A percentile compares a stretch with the other conserved stretches of the same genome.
Conservation (phyloP, 2,797 vertebrate species). For the Poeciliopsis paucimaculata region DNA sequence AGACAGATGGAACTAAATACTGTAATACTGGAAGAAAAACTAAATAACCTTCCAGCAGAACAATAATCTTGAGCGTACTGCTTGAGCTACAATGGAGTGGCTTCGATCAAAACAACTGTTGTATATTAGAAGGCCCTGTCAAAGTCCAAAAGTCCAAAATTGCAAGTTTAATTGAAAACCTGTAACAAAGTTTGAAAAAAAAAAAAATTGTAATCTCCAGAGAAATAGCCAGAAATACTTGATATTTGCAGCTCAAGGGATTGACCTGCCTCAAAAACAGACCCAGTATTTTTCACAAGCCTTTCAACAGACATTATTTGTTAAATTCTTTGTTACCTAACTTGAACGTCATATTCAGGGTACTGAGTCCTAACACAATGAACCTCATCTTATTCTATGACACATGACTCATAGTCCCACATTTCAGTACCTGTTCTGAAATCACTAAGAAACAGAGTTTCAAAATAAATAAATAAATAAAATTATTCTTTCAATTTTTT, state of each 20-base stretch:
- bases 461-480: too few species aligned
- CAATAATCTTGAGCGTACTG: not conserved
- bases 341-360: constrained; percentile 28
- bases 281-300: not conserved
- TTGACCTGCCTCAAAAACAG: not conserved
- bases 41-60: not conserved
- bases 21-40: not conserved
- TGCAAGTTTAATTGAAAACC: not conserved
- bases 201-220: not conserved
- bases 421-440: constrained; percentile 17
- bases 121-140: not conserved
- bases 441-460: constrained; percentile 1
- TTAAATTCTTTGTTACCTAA: constrained; percentile 16
- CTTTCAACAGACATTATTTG: not conserved
- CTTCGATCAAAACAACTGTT: not conserved
- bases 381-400: constrained; percentile 10
- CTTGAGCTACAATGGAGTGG: not conserved
- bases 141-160: not conserved
- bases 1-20: not conserved
- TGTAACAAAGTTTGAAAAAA: not conserved
- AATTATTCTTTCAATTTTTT: not conserved
- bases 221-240: not conserved
- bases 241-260: not conserved
- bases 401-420: not conserved
- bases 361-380: constrained; percentile 39